Evolutionary conservation across 2,797 vertebrate genomes (phyloP), one percentile per base, ranked within the genome.

Genomic region (Silurus lanzhouensis): DNA sequence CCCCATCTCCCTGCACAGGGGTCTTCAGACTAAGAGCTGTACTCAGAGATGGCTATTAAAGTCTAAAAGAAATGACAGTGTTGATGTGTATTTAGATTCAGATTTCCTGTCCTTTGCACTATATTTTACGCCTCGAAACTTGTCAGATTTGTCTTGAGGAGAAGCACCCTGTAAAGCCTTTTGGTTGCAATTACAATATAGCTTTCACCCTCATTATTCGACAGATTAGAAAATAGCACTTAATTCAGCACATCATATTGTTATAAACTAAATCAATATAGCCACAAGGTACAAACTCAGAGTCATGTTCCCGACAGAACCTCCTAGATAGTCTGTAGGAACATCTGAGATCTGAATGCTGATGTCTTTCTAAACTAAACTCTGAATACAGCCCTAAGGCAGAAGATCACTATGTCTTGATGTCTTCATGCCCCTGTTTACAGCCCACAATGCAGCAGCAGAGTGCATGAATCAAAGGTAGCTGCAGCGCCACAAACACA

Each of bases 321-420:
- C 19, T 9, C 31, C 52, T 31, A 22, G 17, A 31, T 38, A 61
- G 8, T 61, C 31, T 61, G 5, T 60, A 12, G 27, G 14, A 25
- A 55, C 70, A n/a, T 44, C 31, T 67, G 58, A 61, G 58, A n/a
- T 78, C 19, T 78, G 75, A 60, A 60, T 60, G 38, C 55, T 20
- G 55, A 58, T 58, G 55, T 57, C 9, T 0, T 58, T 52, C 55
- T 20, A 38, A 46, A 63, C 60, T 80, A 14, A 64, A 64, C 60
- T 66, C 78, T 66, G 78, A 66, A 81, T 81, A 80, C 22, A 22
- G 8, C 78, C 78, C n/a, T 52, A 66, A 86, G 8, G 31, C 71
- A 82, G 13, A 48, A 67, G 44, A 81, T 67, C 27, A 82, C 22
- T 44, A n/a, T 12, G 2, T 44, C 68, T 48, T 75, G 46, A 81